Base-by-base conservation (phyloP, 2,888 invertebrate genomes). In the Euplexia lucipara region DNA sequence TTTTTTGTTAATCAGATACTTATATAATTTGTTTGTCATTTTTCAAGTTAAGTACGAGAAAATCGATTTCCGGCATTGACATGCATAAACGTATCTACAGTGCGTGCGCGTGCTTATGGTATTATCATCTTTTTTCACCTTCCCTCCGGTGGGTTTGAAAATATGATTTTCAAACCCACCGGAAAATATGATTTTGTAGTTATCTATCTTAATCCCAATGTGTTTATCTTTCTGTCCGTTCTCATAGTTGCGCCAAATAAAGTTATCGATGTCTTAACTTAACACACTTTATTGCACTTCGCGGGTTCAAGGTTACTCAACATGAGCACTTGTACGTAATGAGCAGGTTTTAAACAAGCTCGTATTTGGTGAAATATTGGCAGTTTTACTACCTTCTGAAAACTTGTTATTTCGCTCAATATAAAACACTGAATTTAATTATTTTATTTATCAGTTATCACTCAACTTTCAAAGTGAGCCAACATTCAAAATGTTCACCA, bases 381-480 rank as follows among this genome's bases (percentile, higher is more conserved):
- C 7, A 12, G 1, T 41, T 26, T 26, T 26, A n/a, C 0, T 14
- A 3, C 16, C 0, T 10, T n/a, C 10, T 16, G 26, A 1, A 47
- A 53, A 64, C 52, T 53, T 65, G 39, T 14, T 30, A 53, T 35
- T 65, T 39, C 20, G 26, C 26, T 30, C 16, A 35, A 30, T 66
- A 66, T 65, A 65, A 66, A 65, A 53, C n/a, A 30, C 9, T 18
- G 22, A 16, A 53, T 53, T 39, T 47, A n/a, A 34, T 66, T 66
- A n/a, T 3, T 20, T 9, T 0, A 41, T 35, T 34, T 45, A 66
- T 53, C 53, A 66, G 39, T 66, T 14, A 26, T 16, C n/a, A 14
- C n/a, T 20, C 20, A 16, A 8, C 34, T 30, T 39, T 53, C 0
- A 10, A 47, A 30, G 20, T 3, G 30, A 47, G 10, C 16, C 4